phyloP scores from a whole-genome alignment of 2,113 vertebrate genomes.

The Acrocephalus arundinaceus region DNA sequence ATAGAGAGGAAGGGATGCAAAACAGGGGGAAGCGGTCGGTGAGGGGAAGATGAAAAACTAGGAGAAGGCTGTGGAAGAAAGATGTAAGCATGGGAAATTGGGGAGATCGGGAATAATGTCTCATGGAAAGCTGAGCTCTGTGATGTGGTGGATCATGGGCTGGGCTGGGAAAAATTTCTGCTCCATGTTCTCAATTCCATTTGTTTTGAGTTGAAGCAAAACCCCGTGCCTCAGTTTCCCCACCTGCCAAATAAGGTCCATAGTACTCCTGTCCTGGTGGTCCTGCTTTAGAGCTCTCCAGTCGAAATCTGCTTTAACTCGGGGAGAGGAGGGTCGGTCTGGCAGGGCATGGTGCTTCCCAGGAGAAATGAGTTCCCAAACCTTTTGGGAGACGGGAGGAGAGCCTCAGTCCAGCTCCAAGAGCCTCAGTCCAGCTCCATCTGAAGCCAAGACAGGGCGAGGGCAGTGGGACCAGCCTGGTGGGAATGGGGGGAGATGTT shows the following conservation, averaged over 20 bases:
- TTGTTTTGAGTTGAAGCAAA: not conserved
- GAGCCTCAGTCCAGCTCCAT: not conserved
- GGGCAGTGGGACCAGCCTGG: not conserved
- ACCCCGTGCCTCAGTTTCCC: not conserved
- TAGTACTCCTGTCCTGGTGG: not conserved
- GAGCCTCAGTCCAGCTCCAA: not conserved
- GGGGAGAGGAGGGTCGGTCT: accelerated
- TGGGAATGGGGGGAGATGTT: not conserved
- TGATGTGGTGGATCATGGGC: accelerated
- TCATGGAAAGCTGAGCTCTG: not conserved
- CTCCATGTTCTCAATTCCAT: accelerated
- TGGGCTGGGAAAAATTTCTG: not conserved
- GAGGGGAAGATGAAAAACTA: not conserved
- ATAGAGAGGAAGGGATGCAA: not conserved
- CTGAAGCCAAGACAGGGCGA: not conserved
- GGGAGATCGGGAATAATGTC: not conserved
- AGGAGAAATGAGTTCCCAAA: not conserved
- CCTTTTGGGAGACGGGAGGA: not conserved
- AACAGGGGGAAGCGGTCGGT: accelerated
- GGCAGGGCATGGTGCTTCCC: accelerated
- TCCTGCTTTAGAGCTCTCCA: not conserved
- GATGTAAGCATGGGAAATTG: accelerated
- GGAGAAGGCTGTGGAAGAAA: not conserved
- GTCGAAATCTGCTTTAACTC: not conserved
- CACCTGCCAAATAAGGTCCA: not conserved